Percentiles rank a stretch among this genome's conserved stretches.
These are phyloP conservation scores for Pimephales promelas DNA, from an alignment of 2,113 vertebrate genomes.

Conservation along the genomic window DNA sequence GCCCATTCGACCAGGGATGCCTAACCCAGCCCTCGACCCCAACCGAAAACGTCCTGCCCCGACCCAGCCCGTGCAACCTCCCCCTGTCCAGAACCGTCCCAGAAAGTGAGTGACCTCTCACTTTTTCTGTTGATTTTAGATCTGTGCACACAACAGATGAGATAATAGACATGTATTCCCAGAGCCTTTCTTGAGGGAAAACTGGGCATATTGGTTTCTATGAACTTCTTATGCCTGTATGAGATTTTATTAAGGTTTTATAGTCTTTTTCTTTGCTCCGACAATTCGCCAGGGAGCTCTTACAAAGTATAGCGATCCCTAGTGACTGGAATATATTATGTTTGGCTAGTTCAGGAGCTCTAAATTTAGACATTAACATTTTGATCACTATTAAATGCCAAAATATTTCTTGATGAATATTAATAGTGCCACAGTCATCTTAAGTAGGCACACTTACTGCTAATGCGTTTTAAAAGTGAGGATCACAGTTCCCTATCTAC, in stretches of 20 bases:
- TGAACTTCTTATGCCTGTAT: neutral
- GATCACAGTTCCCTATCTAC: neutral
- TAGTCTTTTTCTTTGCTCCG: neutral
- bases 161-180: neutral
- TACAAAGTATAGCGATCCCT: constrained; percentile 27
- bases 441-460: neutral
- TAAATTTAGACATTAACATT: neutral
- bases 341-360: neutral
- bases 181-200: neutral
- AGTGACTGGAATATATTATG: constrained; percentile 40
- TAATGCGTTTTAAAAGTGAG: neutral
- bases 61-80: constrained; percentile 78
- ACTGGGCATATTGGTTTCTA: neutral
- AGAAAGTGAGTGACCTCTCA: constrained; percentile 78
- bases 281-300: neutral
- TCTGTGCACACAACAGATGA: neutral
- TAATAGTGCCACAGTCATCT: neutral
- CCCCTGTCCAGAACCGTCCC: constrained; percentile 74
- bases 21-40: constrained; percentile 81
- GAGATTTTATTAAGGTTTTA: neutral
- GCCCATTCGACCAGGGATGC: constrained; percentile 82
- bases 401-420: neutral
- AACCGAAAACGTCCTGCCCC: constrained; percentile 82
- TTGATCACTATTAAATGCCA: neutral
- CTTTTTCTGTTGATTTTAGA: neutral